Evolutionary conservation across 1,140 invertebrate species (phyloP).

Genomic region (Hylaeus anthracinus): DNA sequence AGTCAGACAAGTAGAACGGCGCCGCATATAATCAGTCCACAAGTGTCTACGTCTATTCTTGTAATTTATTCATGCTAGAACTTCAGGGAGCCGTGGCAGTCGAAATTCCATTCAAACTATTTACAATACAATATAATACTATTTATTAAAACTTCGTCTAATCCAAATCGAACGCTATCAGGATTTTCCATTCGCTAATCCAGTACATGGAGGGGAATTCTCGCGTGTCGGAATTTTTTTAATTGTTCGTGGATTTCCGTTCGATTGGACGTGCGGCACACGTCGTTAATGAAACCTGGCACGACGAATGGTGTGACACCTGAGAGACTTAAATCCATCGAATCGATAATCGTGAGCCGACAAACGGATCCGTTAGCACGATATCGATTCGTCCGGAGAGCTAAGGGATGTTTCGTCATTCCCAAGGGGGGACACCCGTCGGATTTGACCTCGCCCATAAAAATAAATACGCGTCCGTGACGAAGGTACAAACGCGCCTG

Average conservation of each 20-base stretch:
- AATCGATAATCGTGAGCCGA: slow-evolving; percentile 32
- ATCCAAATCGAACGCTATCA: neutral
- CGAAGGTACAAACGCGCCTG: slow-evolving; percentile 28
- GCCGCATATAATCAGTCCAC: neutral
- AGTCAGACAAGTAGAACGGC: neutral
- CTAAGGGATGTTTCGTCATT: neutral
- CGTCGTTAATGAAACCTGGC: neutral
- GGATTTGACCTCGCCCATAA: slow-evolving; percentile 4
- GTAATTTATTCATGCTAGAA: neutral
- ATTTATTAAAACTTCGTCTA: no score
- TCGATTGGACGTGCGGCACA: neutral
- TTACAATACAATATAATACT: no score
- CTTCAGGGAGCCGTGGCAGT: neutral
- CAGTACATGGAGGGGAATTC: neutral
- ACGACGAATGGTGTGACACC: neutral
- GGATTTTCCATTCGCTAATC: neutral
- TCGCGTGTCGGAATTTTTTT: neutral
- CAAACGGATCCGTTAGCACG: slow-evolving; percentile 30
- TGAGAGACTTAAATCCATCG: slow-evolving; percentile 15
- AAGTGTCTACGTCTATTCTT: neutral
- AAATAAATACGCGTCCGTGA: slow-evolving; percentile 54
- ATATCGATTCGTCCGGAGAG: slow-evolving; percentile 38
- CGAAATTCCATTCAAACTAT: no score
- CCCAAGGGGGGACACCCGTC: neutral
- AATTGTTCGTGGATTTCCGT: neutral